Base-by-base conservation (phyloP, 2,888 invertebrate species). In the Mythimna lalbum region DNA sequence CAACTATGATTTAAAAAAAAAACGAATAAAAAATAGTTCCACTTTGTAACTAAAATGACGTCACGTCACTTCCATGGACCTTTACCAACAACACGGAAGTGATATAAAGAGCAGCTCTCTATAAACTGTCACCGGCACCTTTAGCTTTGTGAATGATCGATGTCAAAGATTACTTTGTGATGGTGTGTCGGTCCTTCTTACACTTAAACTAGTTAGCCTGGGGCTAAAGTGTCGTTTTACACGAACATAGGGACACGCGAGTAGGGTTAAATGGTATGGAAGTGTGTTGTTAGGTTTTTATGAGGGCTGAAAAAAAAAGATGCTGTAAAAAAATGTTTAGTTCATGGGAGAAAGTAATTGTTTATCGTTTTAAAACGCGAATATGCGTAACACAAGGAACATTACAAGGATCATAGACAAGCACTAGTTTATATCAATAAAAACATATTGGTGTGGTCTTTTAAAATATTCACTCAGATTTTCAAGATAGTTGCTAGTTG, bases 81-180 rank as follows among this genome's bases (percentile, higher is more conserved):
- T 47, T 17, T 43, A 27, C 71, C 71, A 64, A 70, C 69, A 79
- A 63, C 69, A 78, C 72, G 71, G 80, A 79, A 81, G 75, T 76
- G 76, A 79, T 82, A 78, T 86, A 88, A 87, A 87, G 85, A 75
- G 81, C 75, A 73, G 80, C 76, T 67, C 36, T 76, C 77, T 60
- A 55, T 27, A 60, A 76, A 76, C 76, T 69, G 80, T 66, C 57
- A 76, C 74, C 23, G 17, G 52, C 61, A 39, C 52, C 66, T 33
- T 75, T 69, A 77, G 78, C 92, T 93, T 92, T 93, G 92, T 91
- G 91, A 91, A 94, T 94, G 95, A 95, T 95, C 91, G 93, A 94
- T 94, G 93, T 61, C 71, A 67, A 83, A 92, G 94, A 95, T 95
- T 91, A 92, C 93, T 94, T 94, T 95, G 93, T 90, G 86, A 83